phyloP scores from a whole-genome alignment of 2,888 invertebrate species.

The Chromoteleia sp. region DNA sequence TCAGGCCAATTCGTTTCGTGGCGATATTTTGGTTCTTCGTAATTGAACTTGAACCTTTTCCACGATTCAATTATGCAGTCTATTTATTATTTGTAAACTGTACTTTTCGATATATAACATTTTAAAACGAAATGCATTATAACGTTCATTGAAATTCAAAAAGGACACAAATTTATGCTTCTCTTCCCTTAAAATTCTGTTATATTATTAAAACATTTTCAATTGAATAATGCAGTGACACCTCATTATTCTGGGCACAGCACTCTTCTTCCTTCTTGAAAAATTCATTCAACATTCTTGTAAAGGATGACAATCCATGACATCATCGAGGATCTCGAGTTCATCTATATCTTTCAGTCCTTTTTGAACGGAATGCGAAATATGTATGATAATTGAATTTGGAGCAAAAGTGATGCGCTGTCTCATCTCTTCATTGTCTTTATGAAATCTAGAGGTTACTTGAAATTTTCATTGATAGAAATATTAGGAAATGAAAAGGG shows the following conservation, averaged over 20 bases:
- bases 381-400: constrained; percentile 10
- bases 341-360: constrained; percentile 24
- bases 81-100: not conserved
- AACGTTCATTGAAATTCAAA: not conserved
- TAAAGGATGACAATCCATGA: constrained; percentile 45
- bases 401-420: constrained; percentile 7
- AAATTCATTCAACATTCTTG: constrained; percentile 50
- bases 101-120: not conserved
- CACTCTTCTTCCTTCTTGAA: constrained; percentile 45
- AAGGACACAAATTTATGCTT: not conserved
- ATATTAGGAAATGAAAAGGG: too few species aligned
- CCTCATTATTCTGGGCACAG: constrained; percentile 53
- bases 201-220: constrained; percentile 30
- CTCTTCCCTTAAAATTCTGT: constrained; percentile 8
- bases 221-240: constrained; percentile 42
- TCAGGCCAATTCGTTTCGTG: constrained; percentile 17
- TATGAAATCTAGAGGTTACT: not conserved
- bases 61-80: constrained; percentile 27
- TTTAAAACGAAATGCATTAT: not conserved
- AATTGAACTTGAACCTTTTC: constrained; percentile 7
- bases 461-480: too few species aligned
- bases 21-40: constrained; percentile 9
- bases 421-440: not conserved
- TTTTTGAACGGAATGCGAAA: constrained; percentile 36
- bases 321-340: constrained; percentile 27